These are phyloP conservation scores for Perizoma flavofasciatum DNA, from an alignment of 2,888 invertebrate species.

Conservation along the genomic window DNA sequence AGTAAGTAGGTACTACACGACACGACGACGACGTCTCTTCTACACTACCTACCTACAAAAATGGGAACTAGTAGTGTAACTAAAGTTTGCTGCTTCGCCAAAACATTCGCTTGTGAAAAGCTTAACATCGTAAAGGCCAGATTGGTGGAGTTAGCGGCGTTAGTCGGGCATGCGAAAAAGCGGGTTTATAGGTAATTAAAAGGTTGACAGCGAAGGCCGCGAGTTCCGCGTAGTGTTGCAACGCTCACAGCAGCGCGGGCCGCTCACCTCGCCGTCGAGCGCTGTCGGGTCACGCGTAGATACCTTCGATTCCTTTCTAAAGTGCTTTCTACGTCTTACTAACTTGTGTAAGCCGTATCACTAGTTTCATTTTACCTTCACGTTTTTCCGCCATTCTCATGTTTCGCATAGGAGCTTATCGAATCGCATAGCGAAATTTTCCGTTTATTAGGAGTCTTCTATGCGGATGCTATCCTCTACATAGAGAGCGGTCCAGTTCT, in stretches of 20 bases:
- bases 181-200: constrained; percentile 69
- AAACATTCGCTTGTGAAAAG: constrained; percentile 4
- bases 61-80: too few relatives aligned
- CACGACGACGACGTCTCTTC: too few relatives aligned
- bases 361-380: constrained; percentile 62
- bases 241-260: constrained; percentile 51
- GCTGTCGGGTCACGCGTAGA: constrained; percentile 71
- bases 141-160: constrained; percentile 33
- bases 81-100: neutral
- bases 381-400: constrained; percentile 62
- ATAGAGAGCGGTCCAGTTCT: constrained; percentile 58
- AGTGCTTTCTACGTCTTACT: constrained; percentile 78
- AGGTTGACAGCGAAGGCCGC: constrained; percentile 79
- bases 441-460: constrained; percentile 38
- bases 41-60: too few relatives aligned
- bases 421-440: constrained; percentile 55
- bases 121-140: constrained; percentile 21
- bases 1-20: too few relatives aligned
- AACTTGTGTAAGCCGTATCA: constrained; percentile 51
- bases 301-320: constrained; percentile 82
- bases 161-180: constrained; percentile 59
- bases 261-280: constrained; percentile 69
- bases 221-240: constrained; percentile 74
- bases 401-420: constrained; percentile 52
- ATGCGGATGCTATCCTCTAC: constrained; percentile 55